Conservation (phyloP, 1,140 invertebrate genomes). For the Drosophila serrata region DNA sequence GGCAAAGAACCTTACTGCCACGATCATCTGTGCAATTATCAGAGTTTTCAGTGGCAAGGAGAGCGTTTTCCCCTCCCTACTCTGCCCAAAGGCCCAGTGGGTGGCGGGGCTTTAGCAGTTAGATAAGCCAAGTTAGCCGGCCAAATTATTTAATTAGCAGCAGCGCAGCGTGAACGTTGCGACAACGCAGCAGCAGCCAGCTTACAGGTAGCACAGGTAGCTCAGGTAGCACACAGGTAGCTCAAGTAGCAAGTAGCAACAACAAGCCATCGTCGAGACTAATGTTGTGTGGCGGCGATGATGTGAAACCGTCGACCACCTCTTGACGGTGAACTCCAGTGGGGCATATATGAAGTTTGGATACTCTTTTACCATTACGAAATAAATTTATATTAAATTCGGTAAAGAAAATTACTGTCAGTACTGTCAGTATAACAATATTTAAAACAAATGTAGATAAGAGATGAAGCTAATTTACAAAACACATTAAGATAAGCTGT, state of each 20-base stretch:
- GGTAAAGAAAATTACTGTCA: no score
- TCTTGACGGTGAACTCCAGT: constrained; percentile 4
- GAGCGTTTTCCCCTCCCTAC: constrained; percentile 18
- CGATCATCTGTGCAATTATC: constrained; percentile 59
- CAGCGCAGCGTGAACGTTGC: constrained; percentile 62
- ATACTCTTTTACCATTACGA: no score
- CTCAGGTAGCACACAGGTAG: background rate
- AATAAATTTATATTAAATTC: no score
- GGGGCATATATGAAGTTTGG: background rate
- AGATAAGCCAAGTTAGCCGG: constrained; percentile 56
- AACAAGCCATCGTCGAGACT: constrained; percentile 55
- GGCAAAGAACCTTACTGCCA: constrained; percentile 73
- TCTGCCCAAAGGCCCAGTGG: constrained; percentile 2
- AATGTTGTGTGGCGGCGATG: constrained; percentile 68
- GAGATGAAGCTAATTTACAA: background rate
- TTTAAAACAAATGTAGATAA: background rate
- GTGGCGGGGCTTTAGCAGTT: constrained; percentile 36
- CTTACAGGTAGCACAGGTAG: constrained; percentile 24
- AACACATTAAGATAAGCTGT: background rate
- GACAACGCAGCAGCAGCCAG: constrained; percentile 51
- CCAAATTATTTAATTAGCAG: constrained; percentile 70
- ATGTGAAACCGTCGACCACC: constrained; percentile 24
- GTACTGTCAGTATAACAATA: background rate
- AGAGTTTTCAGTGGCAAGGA: constrained; percentile 15
- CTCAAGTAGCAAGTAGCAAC: constrained; percentile 20